phyloP scores from a whole-genome alignment of 2,888 invertebrate genomes.

The Creontiades dilutus region DNA sequence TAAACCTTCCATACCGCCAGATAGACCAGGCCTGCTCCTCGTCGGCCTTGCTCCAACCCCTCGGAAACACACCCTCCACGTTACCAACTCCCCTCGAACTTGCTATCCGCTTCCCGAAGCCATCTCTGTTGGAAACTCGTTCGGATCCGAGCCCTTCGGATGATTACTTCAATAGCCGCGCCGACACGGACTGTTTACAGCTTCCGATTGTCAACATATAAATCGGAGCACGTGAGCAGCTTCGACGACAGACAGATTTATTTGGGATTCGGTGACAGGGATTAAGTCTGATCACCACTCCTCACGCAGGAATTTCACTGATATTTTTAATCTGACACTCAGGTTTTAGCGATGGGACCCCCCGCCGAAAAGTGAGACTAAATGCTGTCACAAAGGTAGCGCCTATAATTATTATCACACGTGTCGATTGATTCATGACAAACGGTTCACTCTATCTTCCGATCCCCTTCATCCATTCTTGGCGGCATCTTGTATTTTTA shows the following conservation, averaged over 20 bases:
- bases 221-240: not conserved
- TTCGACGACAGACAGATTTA: not conserved
- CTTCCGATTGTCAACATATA: conserved; percentile 40
- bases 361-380: no score
- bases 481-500: no score
- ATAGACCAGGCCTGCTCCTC: no score
- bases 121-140: not conserved
- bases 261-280: not conserved
- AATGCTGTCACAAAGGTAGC: no score
- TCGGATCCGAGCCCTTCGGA: not conserved
- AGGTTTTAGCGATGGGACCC: no score
- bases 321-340: no score
- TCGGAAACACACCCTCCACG: conserved; percentile 35
- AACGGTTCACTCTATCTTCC: no score
- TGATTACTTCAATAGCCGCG: conserved; percentile 40
- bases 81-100: not conserved
- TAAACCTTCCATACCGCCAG: not conserved
- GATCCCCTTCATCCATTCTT: no score
- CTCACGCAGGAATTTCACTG: no score
- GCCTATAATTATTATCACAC: no score
- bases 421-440: no score
- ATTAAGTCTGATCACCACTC: no score
- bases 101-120: not conserved
- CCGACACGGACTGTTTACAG: conserved; percentile 40
- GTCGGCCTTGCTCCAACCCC: not conserved